These are phyloP conservation scores for Papilio polyxenes DNA, from an alignment of 1,140 invertebrate genomes.

Conservation along the genomic window DNA sequence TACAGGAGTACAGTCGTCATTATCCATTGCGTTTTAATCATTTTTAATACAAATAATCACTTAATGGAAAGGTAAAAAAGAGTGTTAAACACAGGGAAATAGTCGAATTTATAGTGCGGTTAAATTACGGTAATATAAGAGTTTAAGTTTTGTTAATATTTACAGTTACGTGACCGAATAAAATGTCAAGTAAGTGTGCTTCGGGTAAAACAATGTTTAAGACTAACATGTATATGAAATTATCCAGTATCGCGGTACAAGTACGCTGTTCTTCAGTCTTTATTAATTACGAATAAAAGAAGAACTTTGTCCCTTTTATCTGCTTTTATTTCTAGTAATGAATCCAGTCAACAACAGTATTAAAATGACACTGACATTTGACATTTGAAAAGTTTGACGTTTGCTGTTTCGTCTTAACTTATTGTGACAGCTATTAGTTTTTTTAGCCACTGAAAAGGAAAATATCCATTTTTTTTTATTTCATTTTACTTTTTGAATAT, in stretches of 20 bases:
- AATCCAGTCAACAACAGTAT: background rate
- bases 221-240: constrained; percentile 31
- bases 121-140: background rate
- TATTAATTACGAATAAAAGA: background rate
- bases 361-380: background rate
- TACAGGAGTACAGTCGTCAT: constrained; percentile 59
- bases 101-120: background rate
- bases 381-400: background rate
- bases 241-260: constrained; percentile 2
- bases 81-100: background rate
- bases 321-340: background rate
- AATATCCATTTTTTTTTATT: too few relatives aligned
- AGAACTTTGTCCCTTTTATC: constrained; percentile 16
- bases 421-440: background rate
- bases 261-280: background rate
- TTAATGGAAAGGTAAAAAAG: background rate
- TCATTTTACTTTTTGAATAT: too few relatives aligned
- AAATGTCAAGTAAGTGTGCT: background rate
- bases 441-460: background rate
- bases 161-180: constrained; percentile 29
- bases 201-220: background rate
- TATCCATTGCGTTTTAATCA: constrained; percentile 51
- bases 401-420: background rate
- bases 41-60: constrained; percentile 33
- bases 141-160: background rate